phyloP scores from a whole-genome alignment of 2,113 vertebrate species.

The Microcebus lehilahytsara region DNA sequence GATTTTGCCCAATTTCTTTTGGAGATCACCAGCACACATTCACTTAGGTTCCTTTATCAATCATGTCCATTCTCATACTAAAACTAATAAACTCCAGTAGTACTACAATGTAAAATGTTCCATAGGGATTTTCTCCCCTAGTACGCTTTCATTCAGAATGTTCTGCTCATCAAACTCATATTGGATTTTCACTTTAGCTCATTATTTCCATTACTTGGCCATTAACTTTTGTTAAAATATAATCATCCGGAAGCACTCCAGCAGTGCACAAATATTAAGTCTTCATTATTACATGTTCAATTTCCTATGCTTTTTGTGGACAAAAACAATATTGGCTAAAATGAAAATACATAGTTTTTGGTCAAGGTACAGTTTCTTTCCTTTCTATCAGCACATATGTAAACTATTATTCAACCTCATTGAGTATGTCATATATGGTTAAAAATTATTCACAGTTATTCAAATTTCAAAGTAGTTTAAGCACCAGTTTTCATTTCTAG shows the following conservation, averaged over 20 bases:
- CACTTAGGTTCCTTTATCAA: neutral
- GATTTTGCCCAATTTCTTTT: neutral
- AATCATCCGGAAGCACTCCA: conserved; percentile 72
- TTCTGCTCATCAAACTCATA: conserved; percentile 70
- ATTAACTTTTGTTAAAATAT: conserved; percentile 81
- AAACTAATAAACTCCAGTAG: neutral
- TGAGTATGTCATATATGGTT: neutral
- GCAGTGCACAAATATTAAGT: conserved; percentile 61
- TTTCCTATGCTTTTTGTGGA: conserved; percentile 26
- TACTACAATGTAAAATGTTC: neutral
- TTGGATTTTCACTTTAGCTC: conserved; percentile 71
- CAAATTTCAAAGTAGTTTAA: neutral
- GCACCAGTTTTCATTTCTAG: neutral
- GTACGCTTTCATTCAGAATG: conserved; percentile 18
- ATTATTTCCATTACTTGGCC: conserved; percentile 77
- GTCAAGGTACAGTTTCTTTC: neutral
- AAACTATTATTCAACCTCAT: neutral
- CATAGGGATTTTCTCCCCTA: conserved; percentile 35
- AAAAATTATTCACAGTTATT: conserved; percentile 7
- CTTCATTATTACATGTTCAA: conserved; percentile 57
- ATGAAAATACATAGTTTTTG: conserved; percentile 1
- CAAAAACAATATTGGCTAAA: neutral
- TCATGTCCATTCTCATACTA: neutral
- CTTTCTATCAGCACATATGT: neutral
- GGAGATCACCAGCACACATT: neutral